Evolutionary conservation across 2,113 vertebrate species (phyloP).

Genomic region (Prunella fulvescens): DNA sequence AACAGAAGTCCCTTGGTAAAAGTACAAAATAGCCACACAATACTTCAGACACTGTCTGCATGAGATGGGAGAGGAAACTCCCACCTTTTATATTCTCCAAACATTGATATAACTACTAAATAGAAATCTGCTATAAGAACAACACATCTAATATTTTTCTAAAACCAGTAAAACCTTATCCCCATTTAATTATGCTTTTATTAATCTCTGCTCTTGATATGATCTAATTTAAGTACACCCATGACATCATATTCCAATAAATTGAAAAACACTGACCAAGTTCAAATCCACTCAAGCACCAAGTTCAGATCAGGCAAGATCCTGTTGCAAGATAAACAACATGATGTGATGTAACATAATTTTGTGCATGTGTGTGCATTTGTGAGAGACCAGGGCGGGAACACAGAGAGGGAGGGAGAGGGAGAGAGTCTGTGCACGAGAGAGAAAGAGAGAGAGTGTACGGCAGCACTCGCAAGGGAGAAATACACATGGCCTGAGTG

Average conservation of each 20-base stretch:
- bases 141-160: neutral
- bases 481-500: neutral
- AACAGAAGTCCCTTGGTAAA: neutral
- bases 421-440: neutral
- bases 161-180: slow-evolving; percentile 9
- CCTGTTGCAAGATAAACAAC: slow-evolving; percentile 52
- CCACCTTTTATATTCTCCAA: neutral
- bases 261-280: slow-evolving; percentile 31
- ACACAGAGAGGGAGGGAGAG: neutral
- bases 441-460: neutral
- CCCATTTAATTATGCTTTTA: neutral
- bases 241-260: slow-evolving; percentile 32
- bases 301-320: slow-evolving; percentile 41
- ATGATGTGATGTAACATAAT: slow-evolving; percentile 1
- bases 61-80: neutral
- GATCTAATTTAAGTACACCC: neutral
- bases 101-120: neutral
- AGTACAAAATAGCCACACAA: neutral
- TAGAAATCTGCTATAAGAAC: neutral
- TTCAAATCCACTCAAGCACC: slow-evolving; percentile 43
- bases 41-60: neutral
- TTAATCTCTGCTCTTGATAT: slow-evolving; percentile 13
- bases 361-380: neutral
- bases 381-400: neutral
- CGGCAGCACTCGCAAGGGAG: neutral